Evolutionary conservation across 2,797 vertebrate species (phyloP).

Genomic region (Chelidonichthys spinosus): DNA sequence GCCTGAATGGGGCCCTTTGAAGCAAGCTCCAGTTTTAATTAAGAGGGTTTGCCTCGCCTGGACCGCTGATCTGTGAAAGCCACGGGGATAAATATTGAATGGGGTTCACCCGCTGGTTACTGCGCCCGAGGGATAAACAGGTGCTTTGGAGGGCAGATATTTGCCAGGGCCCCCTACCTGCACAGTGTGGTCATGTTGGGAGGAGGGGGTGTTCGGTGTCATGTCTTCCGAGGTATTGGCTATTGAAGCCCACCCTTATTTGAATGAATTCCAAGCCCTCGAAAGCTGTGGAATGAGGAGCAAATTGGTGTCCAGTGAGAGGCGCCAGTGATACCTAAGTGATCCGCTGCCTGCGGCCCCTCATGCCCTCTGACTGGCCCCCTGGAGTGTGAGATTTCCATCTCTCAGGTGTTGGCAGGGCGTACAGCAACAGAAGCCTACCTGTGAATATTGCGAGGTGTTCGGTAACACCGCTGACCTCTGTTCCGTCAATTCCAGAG

Average conservation of each 20-base stretch:
- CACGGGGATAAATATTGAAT: constrained; percentile 99
- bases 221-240: constrained; percentile 75
- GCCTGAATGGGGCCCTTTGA: constrained; percentile 99
- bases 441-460: constrained; percentile 76
- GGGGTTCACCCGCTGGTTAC: constrained; percentile 99
- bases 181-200: constrained; percentile 50
- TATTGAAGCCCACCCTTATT: constrained; percentile 73
- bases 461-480: constrained; percentile 72
- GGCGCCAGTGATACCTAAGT: constrained; percentile 70
- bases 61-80: constrained; percentile 99
- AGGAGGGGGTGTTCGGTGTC: constrained; percentile 71
- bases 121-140: constrained; percentile 93
- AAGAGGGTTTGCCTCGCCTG: constrained; percentile 98
- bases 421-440: constrained; percentile 67
- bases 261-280: constrained; percentile 71
- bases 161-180: constrained; percentile 65
- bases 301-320: constrained; percentile 76
- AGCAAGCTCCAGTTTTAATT: constrained; percentile 99
- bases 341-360: constrained; percentile 69
- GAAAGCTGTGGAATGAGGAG: constrained; percentile 77
- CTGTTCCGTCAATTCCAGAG: constrained; percentile 56
- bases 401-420: constrained; percentile 84
- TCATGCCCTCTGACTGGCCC: constrained; percentile 72
- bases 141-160: constrained; percentile 90
- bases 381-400: constrained; percentile 92